Evolutionary conservation across 2,113 vertebrate genomes (phyloP).

Genomic region (Coracopsis vasa): DNA sequence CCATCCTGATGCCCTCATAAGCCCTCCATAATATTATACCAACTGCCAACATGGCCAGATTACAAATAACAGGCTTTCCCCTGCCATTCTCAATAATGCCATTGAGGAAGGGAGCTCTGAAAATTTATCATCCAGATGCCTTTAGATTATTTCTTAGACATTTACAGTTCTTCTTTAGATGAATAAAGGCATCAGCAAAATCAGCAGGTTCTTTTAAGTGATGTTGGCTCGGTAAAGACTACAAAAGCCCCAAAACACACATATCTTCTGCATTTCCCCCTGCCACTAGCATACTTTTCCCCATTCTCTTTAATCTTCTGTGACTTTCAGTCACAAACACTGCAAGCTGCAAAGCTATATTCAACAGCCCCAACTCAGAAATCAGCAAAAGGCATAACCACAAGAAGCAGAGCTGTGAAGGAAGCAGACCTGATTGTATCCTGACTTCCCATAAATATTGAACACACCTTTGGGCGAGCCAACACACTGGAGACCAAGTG

Average conservation of each 20-base stretch:
- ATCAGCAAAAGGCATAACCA: neutral
- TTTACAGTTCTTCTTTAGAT: neutral
- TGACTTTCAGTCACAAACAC: neutral
- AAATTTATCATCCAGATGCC: neutral
- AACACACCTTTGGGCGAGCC: slow-evolving; percentile 17
- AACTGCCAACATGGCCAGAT: neutral
- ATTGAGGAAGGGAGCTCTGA: neutral
- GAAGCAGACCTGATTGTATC: neutral
- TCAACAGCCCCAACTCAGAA: neutral
- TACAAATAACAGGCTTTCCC: neutral
- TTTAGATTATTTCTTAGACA: neutral
- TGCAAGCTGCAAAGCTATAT: neutral
- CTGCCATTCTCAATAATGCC: neutral
- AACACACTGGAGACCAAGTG: neutral
- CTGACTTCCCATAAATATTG: slow-evolving; percentile 58
- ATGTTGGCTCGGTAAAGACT: neutral
- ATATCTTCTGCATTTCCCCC: neutral
- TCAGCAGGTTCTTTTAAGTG: neutral
- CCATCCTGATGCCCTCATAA: neutral
- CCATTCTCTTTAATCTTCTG: neutral
- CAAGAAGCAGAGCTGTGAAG: neutral
- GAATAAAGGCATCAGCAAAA: neutral
- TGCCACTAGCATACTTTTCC: neutral
- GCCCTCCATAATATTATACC: neutral
- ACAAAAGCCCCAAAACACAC: neutral